These are phyloP conservation scores for Goniozus legneri DNA, from an alignment of 1,140 invertebrate species.

Conservation along the genomic window DNA sequence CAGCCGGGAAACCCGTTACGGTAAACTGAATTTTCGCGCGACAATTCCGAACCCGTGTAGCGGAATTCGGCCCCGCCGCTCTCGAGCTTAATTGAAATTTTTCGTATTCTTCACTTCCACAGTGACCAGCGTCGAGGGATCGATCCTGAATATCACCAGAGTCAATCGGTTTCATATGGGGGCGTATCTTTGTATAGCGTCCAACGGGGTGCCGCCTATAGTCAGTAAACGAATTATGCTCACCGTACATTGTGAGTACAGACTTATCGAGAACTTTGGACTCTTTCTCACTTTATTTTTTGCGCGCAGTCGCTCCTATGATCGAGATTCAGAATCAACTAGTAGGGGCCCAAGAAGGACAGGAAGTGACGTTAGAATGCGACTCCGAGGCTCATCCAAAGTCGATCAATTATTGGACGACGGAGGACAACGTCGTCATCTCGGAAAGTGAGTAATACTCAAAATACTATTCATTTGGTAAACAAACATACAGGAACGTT, in stretches of 20 bases:
- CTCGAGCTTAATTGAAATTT: too few species aligned
- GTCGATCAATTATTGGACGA: constrained; percentile 84
- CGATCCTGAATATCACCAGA: constrained; percentile 72
- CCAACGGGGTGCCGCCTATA: constrained; percentile 79
- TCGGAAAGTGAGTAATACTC: constrained; percentile 65
- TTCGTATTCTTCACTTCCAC: too few species aligned
- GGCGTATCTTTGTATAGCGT: constrained; percentile 82
- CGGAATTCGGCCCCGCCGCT: too few species aligned
- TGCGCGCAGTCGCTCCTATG: constrained; percentile 71
- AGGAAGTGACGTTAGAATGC: constrained; percentile 74
- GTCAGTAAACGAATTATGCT: constrained; percentile 85
- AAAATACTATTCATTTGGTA: neutral
- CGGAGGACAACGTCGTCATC: constrained; percentile 74
- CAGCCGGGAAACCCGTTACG: too few species aligned
- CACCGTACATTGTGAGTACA: constrained; percentile 80
- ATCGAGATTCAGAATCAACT: constrained; percentile 83
- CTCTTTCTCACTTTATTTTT: neutral
- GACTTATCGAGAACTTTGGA: neutral
- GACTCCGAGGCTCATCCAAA: constrained; percentile 83
- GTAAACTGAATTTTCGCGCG: too few species aligned
- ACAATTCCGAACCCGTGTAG: too few species aligned
- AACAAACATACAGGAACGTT: too few species aligned
- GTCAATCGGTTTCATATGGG: constrained; percentile 88
- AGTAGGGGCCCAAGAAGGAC: constrained; percentile 72
- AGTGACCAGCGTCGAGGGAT: constrained; percentile 66